Evolutionary conservation across 2,113 vertebrate genomes (phyloP).

Genomic region (Oncorhynchus kisutch): DNA sequence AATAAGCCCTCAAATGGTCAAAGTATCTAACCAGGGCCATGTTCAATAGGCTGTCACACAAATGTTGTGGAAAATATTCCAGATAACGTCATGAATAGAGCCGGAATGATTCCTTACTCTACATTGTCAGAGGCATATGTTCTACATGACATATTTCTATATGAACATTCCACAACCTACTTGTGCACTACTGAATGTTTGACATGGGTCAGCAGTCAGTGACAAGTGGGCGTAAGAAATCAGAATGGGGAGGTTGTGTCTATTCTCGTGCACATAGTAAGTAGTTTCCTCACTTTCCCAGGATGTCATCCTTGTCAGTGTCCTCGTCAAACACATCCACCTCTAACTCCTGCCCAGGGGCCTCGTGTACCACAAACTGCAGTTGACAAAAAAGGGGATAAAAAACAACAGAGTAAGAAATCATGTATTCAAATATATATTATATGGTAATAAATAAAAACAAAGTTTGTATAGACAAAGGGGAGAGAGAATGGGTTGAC

Average conservation of each 20-base stretch:
- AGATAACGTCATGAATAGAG: too few relatives aligned
- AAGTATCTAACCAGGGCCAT: background rate
- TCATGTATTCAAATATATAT: too few relatives aligned
- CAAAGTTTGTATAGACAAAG: background rate
- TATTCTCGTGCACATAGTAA: background rate
- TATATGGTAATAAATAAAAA: background rate
- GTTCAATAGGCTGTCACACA: too few relatives aligned
- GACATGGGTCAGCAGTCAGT: too few relatives aligned
- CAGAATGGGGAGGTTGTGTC: background rate
- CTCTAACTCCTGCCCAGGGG: slow-evolving; percentile 94
- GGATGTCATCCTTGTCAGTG: slow-evolving; percentile 90
- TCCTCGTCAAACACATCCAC: slow-evolving; percentile 92
- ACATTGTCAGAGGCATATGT: too few relatives aligned
- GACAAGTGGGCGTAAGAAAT: background rate
- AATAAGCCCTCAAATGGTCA: background rate
- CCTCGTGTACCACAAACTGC: slow-evolving; percentile 92
- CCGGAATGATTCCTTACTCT: too few relatives aligned
- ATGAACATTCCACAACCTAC: too few relatives aligned
- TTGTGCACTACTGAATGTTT: background rate
- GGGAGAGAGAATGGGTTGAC: background rate
- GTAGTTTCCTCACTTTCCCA: slow-evolving; percentile 82
- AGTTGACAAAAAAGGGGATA: background rate
- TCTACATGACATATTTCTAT: too few relatives aligned
- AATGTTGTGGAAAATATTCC: too few relatives aligned
- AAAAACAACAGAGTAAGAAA: background rate